Conservation (phyloP, 2,113 vertebrate genomes). For the Phyllopteryx taeniolatus region DNA sequence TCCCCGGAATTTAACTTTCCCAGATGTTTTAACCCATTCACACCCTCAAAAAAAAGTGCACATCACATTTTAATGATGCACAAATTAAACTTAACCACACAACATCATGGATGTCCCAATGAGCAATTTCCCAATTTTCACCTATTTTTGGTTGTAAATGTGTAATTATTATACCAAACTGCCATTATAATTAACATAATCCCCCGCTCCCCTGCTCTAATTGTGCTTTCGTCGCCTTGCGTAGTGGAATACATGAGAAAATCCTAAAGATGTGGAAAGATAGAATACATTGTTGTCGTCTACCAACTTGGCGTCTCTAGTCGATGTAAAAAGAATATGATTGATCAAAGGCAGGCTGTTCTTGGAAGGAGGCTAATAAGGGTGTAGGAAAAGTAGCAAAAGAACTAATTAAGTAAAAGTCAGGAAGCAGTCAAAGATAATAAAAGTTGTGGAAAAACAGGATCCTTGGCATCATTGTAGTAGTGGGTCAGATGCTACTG, state of each 20-base stretch:
- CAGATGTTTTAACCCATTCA: too few relatives aligned
- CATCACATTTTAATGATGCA: too few relatives aligned
- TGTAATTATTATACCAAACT: not conserved
- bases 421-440: slow-evolving; percentile 28
- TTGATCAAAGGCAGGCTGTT: slow-evolving; percentile 3
- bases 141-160: too few relatives aligned
- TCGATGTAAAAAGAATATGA: not conserved
- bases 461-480: slow-evolving; percentile 6
- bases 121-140: too few relatives aligned
- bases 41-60: too few relatives aligned
- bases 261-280: not conserved
- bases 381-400: slow-evolving; percentile 5
- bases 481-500: slow-evolving; percentile 21
- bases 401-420: slow-evolving; percentile 20
- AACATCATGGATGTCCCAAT: too few relatives aligned
- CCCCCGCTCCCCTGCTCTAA: not conserved
- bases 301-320: not conserved
- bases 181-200: not conserved
- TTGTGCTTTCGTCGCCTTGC: not conserved
- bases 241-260: not conserved
- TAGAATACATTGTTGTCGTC: not conserved
- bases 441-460: slow-evolving; percentile 24
- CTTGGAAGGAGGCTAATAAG: not conserved
- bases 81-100: too few relatives aligned
- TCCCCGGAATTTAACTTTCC: too few relatives aligned